Evolutionary conservation across 1,140 invertebrate species (phyloP).

Genomic region (Drusus annulatus): DNA sequence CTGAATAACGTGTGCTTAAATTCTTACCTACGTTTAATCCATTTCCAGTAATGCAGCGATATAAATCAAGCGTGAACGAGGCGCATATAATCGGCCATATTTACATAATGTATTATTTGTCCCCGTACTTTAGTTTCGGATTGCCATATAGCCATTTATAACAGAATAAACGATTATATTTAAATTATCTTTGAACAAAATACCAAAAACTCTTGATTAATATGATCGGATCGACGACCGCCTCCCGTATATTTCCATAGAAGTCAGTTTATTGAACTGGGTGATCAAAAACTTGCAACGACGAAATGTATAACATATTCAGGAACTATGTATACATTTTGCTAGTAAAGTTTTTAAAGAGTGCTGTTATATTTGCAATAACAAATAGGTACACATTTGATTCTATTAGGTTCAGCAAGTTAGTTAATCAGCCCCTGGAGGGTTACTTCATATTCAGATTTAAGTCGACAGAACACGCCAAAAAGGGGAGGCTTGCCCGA

Average conservation of each 20-base stretch:
- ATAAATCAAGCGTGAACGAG: slow-evolving; percentile 31
- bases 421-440: no score
- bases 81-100: slow-evolving; percentile 9
- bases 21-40: neutral
- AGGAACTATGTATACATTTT: no score
- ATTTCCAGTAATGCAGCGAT: neutral
- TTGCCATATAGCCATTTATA: slow-evolving; percentile 35
- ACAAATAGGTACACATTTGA: no score
- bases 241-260: neutral
- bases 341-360: no score
- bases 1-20: no score
- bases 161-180: slow-evolving; percentile 46
- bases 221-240: slow-evolving; percentile 39
- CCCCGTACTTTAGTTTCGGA: slow-evolving; percentile 33
- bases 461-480: no score
- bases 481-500: no score
- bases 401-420: no score
- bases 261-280: neutral
- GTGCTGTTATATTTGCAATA: no score
- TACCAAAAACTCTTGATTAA: slow-evolving; percentile 49
- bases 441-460: no score
- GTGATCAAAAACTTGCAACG: neutral
- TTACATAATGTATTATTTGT: slow-evolving; percentile 29
- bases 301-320: neutral
- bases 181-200: slow-evolving; percentile 37